Evolutionary conservation across 2,888 invertebrate genomes (phyloP), one percentile per base, ranked within the genome.

Genomic region (Plagodis dolabraria): DNA sequence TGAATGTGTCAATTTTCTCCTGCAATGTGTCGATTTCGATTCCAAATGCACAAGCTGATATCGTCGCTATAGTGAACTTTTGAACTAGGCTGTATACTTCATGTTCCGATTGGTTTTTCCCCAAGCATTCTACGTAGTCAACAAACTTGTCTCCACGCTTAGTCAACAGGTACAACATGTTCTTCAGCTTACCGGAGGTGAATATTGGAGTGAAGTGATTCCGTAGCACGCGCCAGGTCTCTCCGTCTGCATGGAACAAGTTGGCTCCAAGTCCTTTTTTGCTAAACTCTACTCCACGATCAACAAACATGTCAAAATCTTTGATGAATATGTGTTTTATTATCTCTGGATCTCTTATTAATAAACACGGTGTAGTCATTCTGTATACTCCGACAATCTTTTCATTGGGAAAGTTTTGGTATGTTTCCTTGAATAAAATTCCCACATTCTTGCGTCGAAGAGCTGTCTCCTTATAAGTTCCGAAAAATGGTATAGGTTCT

Each of bases 151-250:
- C 74, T 7, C 71, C 77, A 5, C 76, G 72, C 12, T 83, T 80
- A 11, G 65, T 66, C 35, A 88, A 64, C 9, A 87, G 60, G 60
- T 80, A 67, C 34, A 83, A 71, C 86, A 87, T 86, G 36, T 80
- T 83, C 61, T 80, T 86, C 12, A 86, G 60, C 68, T 88, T 87
- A 2, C 83, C 80, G 0, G 86, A 74, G 4, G 85, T 84, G 51
- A 87, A 87, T 8, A 85, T 65, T 0, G 86, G 84, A 5, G 81
- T 79, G 11, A 88, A 77, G 0, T 74, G 70, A 38, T 69, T 76
- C 51, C 86, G 75, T 8, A 85, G 67, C 0, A 77, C 65, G 10
- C 70, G 65, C 88, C 87, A 88, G 0, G 75, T 76, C 0, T 83
- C 80, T 7, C 76, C 82, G 35, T 83, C 78, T 0, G 82, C 75